Percentiles rank a stretch among this genome's conserved stretches.
Conservation (phyloP, 1,140 invertebrate genomes). For the Armadillidium nasatum region DNA sequence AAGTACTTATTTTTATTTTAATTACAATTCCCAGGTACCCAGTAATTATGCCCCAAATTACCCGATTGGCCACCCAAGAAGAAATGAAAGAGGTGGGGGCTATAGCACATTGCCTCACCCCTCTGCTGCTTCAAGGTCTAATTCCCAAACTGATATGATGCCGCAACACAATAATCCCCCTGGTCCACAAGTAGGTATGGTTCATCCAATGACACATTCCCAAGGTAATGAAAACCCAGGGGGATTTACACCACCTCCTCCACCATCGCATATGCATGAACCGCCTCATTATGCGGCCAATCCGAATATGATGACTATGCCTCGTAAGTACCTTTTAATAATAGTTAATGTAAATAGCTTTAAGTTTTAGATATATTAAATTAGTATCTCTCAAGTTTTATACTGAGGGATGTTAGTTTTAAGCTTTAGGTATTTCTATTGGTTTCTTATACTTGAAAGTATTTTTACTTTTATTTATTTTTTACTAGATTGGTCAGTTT, state of each 20-base stretch:
- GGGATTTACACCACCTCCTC: slow-evolving; percentile 52
- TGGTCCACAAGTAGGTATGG: slow-evolving; percentile 58
- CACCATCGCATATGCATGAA: slow-evolving; percentile 48
- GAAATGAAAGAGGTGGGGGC: slow-evolving; percentile 64
- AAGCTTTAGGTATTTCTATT: not conserved
- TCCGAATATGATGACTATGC: slow-evolving; percentile 63
- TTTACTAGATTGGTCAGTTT: not conserved
- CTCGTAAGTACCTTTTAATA: slow-evolving; percentile 60
- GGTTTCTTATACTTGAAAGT: slow-evolving; percentile 27
- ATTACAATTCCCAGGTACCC: slow-evolving; percentile 57
- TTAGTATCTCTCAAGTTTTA: slow-evolving; percentile 17
- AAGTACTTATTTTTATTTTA: not conserved
- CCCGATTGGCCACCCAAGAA: slow-evolving; percentile 71
- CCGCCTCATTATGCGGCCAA: slow-evolving; percentile 54
- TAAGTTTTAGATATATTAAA: too few species aligned
- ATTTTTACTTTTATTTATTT: not conserved
- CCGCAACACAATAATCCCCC: slow-evolving; percentile 45
- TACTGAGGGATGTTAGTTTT: not conserved
- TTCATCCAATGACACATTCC: slow-evolving; percentile 64
- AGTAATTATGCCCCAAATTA: slow-evolving; percentile 93
- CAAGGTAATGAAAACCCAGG: slow-evolving; percentile 46
- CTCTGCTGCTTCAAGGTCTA: slow-evolving; percentile 56
- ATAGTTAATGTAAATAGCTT: too few species aligned
- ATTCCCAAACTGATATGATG: slow-evolving; percentile 20
- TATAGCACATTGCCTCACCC: slow-evolving; percentile 62